A percentile compares a stretch with the other conserved stretches of the same genome.
phyloP scores from a whole-genome alignment of 2,113 vertebrate genomes.

The Gambusia affinis region DNA sequence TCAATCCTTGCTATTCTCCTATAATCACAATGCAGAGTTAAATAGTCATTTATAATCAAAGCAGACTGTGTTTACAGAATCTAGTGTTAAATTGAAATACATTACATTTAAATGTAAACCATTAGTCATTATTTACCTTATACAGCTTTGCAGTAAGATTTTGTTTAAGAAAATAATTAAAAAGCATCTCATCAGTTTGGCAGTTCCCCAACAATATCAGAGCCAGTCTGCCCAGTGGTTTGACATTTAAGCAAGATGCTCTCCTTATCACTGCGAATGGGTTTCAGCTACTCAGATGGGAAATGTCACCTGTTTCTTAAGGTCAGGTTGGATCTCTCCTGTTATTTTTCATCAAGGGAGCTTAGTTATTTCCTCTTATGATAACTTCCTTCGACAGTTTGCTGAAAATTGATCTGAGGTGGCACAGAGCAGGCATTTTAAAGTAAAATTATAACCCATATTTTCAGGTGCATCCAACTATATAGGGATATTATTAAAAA shows the following conservation, averaged over 20 bases:
- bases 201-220: conserved; percentile 42
- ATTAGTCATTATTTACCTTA: conserved; percentile 67
- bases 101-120: conserved; percentile 55
- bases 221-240: conserved; percentile 35
- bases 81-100: conserved; percentile 26
- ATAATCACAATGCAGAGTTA: conserved; percentile 67
- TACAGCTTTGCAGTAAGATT: conserved; percentile 36
- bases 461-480: neutral
- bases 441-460: neutral
- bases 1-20: conserved; percentile 70
- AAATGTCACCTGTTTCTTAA: conserved; percentile 70
- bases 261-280: conserved; percentile 58
- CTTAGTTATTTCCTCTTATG: conserved; percentile 44
- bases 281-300: conserved; percentile 56
- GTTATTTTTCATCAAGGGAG: conserved; percentile 60
- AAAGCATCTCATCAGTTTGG: conserved; percentile 1
- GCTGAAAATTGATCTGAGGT: conserved; percentile 18
- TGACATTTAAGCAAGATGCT: conserved; percentile 73
- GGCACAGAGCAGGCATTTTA: neutral
- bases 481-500: neutral
- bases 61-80: conserved; percentile 59
- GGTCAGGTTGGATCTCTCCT: conserved; percentile 61
- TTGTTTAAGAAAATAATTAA: conserved; percentile 18
- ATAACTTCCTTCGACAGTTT: conserved; percentile 39
- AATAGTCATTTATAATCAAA: conserved; percentile 74